Evolutionary conservation across 2,797 vertebrate genomes (phyloP).

Genomic region (Poeciliopsis paucimaculata): DNA sequence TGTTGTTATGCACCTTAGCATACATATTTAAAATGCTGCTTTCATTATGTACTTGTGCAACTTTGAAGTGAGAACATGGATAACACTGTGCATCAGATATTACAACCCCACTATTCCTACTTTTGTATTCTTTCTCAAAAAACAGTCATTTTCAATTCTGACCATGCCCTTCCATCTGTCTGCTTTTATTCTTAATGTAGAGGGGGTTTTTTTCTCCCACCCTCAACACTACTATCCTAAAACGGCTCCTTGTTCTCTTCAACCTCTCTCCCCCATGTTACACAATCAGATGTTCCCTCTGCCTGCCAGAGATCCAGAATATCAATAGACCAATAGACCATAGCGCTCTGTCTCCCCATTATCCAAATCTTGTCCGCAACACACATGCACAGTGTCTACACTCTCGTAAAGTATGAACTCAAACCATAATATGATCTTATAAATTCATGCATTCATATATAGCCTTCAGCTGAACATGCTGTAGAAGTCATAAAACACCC

Average conservation of each 20-base stretch:
- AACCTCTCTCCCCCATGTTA: constrained; percentile 23
- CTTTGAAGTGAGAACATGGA: too few relatives aligned
- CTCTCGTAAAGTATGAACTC: not conserved
- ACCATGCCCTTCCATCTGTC: constrained; percentile 8
- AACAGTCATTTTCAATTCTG: not conserved
- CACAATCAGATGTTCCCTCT: constrained; percentile 40
- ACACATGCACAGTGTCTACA: constrained; percentile 8
- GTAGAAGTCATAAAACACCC: not conserved
- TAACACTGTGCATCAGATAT: not conserved
- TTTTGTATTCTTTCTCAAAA: not conserved
- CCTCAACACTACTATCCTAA: not conserved
- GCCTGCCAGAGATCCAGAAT: constrained; percentile 43
- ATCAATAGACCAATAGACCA: constrained; percentile 42
- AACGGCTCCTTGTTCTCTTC: constrained; percentile 16
- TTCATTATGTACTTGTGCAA: too few relatives aligned
- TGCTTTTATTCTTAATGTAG: constrained; percentile 25
- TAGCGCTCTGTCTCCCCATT: constrained; percentile 39
- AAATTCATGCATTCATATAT: constrained; percentile 8
- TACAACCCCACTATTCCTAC: not conserved
- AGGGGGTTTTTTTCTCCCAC: not conserved
- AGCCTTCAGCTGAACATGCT: not conserved
- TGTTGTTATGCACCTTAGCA: too few relatives aligned
- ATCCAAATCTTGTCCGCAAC: constrained; percentile 30
- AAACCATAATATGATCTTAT: constrained; percentile 2
- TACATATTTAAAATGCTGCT: too few relatives aligned